Base-by-base conservation (phyloP, 2,888 invertebrate species). In the Caenorhabditis virilis region DNA sequence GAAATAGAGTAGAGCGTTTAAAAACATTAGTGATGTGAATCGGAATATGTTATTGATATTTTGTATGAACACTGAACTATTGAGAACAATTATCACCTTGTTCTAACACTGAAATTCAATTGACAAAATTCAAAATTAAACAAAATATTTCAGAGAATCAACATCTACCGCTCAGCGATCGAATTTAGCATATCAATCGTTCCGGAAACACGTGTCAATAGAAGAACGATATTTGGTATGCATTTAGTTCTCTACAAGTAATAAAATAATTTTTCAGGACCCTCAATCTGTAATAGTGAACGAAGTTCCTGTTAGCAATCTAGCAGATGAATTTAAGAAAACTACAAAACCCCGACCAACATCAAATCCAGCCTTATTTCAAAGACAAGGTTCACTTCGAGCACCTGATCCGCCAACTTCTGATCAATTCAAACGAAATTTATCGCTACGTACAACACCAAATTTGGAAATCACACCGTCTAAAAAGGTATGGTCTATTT, bases 321-420 rank as follows among this genome's bases (percentile, higher is more conserved):
- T 45, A 39, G 41, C 33, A 20, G 51, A 51, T 16, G 55, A 59
- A 42, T 39, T 65, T 11, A 41, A 49, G 15, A n/a, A 33, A 27
- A 72, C 74, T 11, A 70, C 93, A 11, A 93, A 94, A 78, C 94
- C 93, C 84, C 88, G 95, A 51, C 97, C 97, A 2, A 94, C 94
- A 84, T 95, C 95, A 59, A 94, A 95, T 39, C 91, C 91, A 30
- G 90, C 91, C 73, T 90, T 97, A 89, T 88, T 98, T 54, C 91
- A 95, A 85, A 88, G 97, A 30, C 95, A 98, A 72, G 77, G 78
- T 13, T 78, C 79, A 4, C 67, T 77, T 20, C 66, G 76, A 9
- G 76, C 74, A n/a, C 78, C 76, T 7, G 71, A 69, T 22, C 55
- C 57, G 48, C 62, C 63, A 27, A 48, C 67, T 9, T 23, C 58